Evolutionary conservation across 2,888 invertebrate genomes (phyloP).

Genomic region (Galerucella pusilla): DNA sequence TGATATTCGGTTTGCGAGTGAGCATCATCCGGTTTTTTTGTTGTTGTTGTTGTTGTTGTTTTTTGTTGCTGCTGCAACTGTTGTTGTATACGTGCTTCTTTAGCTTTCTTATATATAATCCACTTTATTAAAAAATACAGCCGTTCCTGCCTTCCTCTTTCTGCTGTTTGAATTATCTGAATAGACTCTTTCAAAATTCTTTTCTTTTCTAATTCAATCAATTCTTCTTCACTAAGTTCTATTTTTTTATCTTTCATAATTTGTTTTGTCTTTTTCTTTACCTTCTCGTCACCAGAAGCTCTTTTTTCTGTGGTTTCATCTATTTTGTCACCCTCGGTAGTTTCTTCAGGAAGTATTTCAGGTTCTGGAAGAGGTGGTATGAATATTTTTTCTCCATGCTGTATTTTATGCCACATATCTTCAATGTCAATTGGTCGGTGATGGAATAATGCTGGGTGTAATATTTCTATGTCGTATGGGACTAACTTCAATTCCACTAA

Average conservation of each 20-base stretch:
- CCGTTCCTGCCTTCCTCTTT: constrained; percentile 64
- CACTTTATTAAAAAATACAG: constrained; percentile 53
- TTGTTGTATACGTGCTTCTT: constrained; percentile 9
- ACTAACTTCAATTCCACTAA: constrained; percentile 76
- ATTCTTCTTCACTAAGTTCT: constrained; percentile 43
- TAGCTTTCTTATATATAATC: constrained; percentile 16
- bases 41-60: neutral
- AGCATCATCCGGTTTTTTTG: constrained; percentile 3
- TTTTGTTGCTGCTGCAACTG: constrained; percentile 15
- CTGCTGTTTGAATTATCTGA: constrained; percentile 65
- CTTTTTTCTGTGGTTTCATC: constrained; percentile 26
- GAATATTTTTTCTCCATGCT: constrained; percentile 58
- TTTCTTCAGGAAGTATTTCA: constrained; percentile 47
- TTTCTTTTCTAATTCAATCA: constrained; percentile 44
- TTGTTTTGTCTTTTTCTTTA: neutral
- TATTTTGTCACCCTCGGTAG: neutral
- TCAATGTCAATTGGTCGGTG: constrained; percentile 66
- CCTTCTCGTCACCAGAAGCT: neutral
- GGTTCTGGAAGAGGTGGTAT: constrained; percentile 48
- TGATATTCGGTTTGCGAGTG: neutral
- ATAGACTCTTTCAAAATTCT: constrained; percentile 54
- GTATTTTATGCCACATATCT: constrained; percentile 57
- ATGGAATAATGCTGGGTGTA: constrained; percentile 73
- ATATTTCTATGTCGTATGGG: constrained; percentile 73
- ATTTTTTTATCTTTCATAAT: constrained; percentile 24